phyloP scores from a whole-genome alignment of 2,888 invertebrate genomes.

The Blastobasis adustella region DNA sequence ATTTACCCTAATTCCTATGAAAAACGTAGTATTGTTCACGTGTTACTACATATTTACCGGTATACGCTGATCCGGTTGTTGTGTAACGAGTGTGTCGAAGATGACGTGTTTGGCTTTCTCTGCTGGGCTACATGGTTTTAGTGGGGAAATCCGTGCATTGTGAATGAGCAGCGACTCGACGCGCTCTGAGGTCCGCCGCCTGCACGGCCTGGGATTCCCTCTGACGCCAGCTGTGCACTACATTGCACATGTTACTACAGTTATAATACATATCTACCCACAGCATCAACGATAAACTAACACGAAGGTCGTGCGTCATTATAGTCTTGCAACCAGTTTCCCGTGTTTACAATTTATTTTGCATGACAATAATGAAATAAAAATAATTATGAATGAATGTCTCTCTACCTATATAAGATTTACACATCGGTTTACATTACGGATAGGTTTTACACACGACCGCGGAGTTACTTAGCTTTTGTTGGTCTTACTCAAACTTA shows the following conservation, averaged over 20 bases:
- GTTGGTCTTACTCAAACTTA: no score
- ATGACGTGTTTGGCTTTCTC: constrained; percentile 62
- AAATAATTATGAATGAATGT: no score
- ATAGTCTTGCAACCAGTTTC: neutral
- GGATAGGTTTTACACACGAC: no score
- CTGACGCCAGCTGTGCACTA: constrained; percentile 17
- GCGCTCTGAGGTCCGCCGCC: constrained; percentile 1
- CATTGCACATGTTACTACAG: neutral
- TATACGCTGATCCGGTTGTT: constrained; percentile 42
- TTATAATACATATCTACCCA: neutral
- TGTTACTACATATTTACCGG: constrained; percentile 10
- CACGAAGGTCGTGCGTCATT: neutral
- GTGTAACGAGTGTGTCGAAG: constrained; percentile 50
- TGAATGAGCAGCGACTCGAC: constrained; percentile 3
- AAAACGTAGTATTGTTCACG: neutral
- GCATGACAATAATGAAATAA: no score
- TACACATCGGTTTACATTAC: no score
- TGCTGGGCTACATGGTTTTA: constrained; percentile 14
- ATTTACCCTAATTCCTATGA: no score
- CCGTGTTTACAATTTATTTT: neutral
- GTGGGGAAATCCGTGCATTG: constrained; percentile 46
- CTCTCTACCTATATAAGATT: no score
- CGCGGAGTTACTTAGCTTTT: no score
- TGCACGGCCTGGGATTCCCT: constrained; percentile 40
- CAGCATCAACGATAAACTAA: neutral